Percentiles rank a stretch among this genome's conserved stretches.
Conservation (phyloP, 2,113 vertebrate genomes). For the Halichoerus grypus region DNA sequence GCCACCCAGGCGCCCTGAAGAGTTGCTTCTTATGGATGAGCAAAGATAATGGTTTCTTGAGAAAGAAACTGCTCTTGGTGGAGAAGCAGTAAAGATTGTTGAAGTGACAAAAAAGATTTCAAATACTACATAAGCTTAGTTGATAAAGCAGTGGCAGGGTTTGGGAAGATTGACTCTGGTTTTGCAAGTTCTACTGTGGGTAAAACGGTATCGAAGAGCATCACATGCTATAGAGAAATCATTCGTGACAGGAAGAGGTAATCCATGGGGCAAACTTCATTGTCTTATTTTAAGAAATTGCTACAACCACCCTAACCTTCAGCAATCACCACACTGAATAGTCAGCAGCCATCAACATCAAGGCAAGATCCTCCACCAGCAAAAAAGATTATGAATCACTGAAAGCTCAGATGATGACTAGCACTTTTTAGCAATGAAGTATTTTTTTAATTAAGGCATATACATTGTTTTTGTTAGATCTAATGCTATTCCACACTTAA, state of each 20-base stretch:
- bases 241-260: background rate
- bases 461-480: background rate
- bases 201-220: background rate
- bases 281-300: background rate
- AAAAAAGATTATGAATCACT: background rate
- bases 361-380: background rate
- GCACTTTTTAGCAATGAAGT: background rate
- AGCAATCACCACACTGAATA: background rate
- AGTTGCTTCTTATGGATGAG: background rate
- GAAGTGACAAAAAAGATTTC: background rate
- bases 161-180: background rate
- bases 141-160: background rate
- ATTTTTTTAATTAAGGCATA: background rate
- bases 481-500: background rate
- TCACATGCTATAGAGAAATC: background rate
- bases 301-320: background rate
- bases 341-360: background rate
- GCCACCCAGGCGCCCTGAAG: background rate
- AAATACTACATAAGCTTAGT: background rate
- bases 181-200: background rate
- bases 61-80: background rate
- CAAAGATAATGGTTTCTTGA: background rate
- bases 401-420: background rate
- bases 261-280: background rate
- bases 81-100: background rate